Evolutionary conservation across 2,113 vertebrate genomes (phyloP).

Genomic region (Podarcis cretensis): DNA sequence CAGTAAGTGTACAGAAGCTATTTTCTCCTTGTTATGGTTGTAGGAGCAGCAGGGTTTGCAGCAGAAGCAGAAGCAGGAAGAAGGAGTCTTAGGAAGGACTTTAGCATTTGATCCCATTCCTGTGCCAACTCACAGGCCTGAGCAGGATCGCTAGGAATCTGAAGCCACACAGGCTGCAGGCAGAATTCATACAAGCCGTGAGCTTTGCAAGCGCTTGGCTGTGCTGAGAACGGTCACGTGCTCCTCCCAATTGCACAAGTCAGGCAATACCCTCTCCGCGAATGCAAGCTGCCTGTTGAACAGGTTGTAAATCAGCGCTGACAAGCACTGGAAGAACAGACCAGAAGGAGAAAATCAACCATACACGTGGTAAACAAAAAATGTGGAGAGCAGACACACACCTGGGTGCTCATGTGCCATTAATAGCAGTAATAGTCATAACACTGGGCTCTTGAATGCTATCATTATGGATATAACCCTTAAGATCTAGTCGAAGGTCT

Average conservation of each 20-base stretch:
- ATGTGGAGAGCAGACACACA: not conserved
- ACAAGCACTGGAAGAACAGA: not conserved
- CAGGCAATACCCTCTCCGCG: constrained; percentile 7
- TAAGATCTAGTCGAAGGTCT: not conserved
- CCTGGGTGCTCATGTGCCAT: not conserved
- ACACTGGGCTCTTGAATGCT: not conserved
- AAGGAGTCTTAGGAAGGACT: constrained; percentile 10
- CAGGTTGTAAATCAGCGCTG: constrained; percentile 1
- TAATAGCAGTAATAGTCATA: not conserved
- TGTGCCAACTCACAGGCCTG: constrained; percentile 19
- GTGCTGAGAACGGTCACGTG: not conserved
- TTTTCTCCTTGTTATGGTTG: not conserved
- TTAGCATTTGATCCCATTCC: not conserved
- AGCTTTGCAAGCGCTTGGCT: not conserved
- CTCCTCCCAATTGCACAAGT: not conserved
- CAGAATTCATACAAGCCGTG: not conserved
- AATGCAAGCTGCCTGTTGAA: not conserved
- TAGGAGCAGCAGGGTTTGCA: not conserved
- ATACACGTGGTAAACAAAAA: not conserved
- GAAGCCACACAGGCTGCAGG: constrained; percentile 40
- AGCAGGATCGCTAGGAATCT: constrained; percentile 24
- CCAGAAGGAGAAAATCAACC: not conserved
- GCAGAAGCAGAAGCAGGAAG: not conserved
- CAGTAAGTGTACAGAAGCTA: not conserved
- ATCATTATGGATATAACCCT: not conserved